Percentiles rank a stretch among this genome's conserved stretches.
These are phyloP conservation scores for Zapus hudsonius DNA, from an alignment of 2,113 vertebrate species.

Conservation along the genomic window DNA sequence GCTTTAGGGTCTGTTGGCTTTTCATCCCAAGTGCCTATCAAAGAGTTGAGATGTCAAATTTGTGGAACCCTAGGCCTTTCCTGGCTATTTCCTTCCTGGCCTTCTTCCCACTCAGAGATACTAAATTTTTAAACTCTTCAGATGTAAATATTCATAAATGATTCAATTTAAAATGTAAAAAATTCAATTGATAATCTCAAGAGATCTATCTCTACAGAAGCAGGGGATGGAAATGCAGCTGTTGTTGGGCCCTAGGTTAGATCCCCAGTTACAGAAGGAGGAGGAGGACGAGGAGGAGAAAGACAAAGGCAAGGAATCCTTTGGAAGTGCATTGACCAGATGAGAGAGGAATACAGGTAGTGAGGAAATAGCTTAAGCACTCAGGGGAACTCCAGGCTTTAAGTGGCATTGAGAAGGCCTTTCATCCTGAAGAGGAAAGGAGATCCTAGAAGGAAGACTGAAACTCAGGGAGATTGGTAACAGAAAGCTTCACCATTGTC, in stretches of 20 bases:
- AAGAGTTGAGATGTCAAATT: background rate
- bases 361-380: background rate
- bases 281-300: background rate
- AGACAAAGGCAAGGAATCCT: rapidly evolving
- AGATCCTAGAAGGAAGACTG: background rate
- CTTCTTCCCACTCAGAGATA: background rate
- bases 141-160: background rate
- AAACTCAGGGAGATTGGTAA: background rate
- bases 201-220: background rate
- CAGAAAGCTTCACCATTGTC: background rate
- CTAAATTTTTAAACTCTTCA: background rate
- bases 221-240: background rate
- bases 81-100: background rate
- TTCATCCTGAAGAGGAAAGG: background rate
- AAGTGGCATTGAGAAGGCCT: background rate
- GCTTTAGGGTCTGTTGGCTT: background rate
- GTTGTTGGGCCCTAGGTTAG: background rate
- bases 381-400: background rate
- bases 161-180: background rate
- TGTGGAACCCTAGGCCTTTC: background rate
- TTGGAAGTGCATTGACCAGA: background rate
- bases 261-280: background rate
- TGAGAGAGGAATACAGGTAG: background rate
- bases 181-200: background rate
- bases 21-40: background rate